Evolutionary conservation across 37 sponge, comb jelly and placozoan species (phyloP).

Genomic region (Amphimedon queenslandica): DNA sequence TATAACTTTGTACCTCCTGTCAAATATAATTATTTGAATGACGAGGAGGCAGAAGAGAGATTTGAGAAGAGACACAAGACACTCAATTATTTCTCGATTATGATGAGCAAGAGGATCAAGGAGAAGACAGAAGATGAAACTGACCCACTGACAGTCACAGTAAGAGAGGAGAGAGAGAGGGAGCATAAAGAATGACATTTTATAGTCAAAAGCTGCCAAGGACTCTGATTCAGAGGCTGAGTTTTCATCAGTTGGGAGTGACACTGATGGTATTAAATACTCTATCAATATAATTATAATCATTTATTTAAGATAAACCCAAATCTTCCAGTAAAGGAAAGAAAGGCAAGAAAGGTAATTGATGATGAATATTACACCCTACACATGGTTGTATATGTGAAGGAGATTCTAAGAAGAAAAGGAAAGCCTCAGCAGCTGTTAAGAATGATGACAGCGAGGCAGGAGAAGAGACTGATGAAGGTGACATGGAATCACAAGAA

Average conservation of each 20-base stretch:
- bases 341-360: not conserved
- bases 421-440: not conserved
- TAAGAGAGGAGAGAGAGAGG: not conserved
- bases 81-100: slow-evolving; percentile 80
- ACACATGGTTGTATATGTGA: not conserved
- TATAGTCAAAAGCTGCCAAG: not conserved
- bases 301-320: not conserved
- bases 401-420: not conserved
- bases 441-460: slow-evolving; percentile 13
- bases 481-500: slow-evolving; percentile 76
- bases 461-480: slow-evolving; percentile 75
- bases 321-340: not conserved
- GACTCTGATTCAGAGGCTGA: not conserved
- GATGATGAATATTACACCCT: no score
- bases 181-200: not conserved
- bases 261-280: not conserved
- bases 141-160: not conserved
- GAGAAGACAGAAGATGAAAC: slow-evolving; percentile 35
- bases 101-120: slow-evolving; percentile 77
- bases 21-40: slow-evolving; percentile 79
- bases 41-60: slow-evolving; percentile 86
- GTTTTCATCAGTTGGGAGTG: not conserved
- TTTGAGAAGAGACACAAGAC: slow-evolving; percentile 78
- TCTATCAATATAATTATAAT: not conserved
- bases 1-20: slow-evolving; percentile 79